Percentiles rank a stretch among this genome's conserved stretches.
Conservation (phyloP, 1,140 invertebrate species). For the Drosophila azteca region DNA sequence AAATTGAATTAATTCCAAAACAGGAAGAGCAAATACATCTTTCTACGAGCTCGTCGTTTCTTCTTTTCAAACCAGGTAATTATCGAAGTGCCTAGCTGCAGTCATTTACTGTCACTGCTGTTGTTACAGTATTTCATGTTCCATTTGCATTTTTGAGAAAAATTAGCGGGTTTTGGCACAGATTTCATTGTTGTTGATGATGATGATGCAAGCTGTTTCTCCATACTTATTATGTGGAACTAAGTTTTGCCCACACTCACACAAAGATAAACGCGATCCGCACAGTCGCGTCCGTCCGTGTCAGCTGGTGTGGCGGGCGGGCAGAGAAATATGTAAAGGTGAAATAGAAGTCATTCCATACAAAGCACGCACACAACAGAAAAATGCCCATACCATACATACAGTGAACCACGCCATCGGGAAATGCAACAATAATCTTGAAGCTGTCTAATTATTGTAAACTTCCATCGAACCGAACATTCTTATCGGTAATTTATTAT, state of each 20-base stretch:
- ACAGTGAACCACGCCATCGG: conserved; percentile 54
- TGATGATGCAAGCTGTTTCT: conserved; percentile 69
- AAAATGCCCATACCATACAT: conserved; percentile 33
- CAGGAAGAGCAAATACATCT: conserved; percentile 55
- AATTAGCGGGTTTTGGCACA: conserved; percentile 16
- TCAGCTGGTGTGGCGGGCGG: conserved; percentile 15
- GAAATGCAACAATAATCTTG: conserved; percentile 65
- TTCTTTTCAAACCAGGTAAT: conserved; percentile 57
- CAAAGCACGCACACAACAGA: conserved; percentile 11
- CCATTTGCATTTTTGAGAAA: conserved; percentile 10
- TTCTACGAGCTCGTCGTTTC: conserved; percentile 26
- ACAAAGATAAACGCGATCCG: conserved; percentile 19
- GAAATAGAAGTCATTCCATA: conserved; percentile 80
- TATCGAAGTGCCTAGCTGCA: conserved; percentile 10
- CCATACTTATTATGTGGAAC: conserved; percentile 47
- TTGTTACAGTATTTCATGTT: background rate
- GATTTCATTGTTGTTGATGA: conserved; percentile 28
- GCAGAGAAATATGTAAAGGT: conserved; percentile 71
- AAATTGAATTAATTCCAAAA: conserved; percentile 63
- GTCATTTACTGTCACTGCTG: background rate
- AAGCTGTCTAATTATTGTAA: conserved; percentile 43
- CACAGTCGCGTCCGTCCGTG: conserved; percentile 21
- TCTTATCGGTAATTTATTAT: conserved; percentile 36
- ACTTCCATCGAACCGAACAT: conserved; percentile 9
- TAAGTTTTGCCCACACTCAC: conserved; percentile 29